These are phyloP conservation scores for Heliothis peltigera DNA, from an alignment of 2,888 invertebrate genomes.

Conservation along the genomic window DNA sequence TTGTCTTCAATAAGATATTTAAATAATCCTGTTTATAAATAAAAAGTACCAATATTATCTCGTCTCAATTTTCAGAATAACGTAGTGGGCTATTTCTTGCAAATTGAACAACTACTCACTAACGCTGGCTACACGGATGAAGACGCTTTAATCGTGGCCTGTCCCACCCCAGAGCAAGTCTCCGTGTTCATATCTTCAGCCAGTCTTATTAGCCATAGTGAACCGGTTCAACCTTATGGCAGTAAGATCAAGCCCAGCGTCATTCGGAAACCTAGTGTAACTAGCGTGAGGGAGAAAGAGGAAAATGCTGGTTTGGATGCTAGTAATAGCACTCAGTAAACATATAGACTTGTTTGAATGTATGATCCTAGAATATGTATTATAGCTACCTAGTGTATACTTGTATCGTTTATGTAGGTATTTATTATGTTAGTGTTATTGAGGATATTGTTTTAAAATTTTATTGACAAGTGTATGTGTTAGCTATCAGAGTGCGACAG, in stretches of 20 bases:
- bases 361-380: too few species aligned
- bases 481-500: neutral
- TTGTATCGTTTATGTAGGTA: neutral
- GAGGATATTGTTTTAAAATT: slow-evolving; percentile 5
- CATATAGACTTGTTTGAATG: slow-evolving; percentile 30
- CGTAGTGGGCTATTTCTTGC: slow-evolving; percentile 96
- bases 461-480: neutral
- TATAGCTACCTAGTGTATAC: neutral
- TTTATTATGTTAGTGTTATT: neutral
- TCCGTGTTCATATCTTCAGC: slow-evolving; percentile 96
- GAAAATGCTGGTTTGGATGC: slow-evolving; percentile 45
- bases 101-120: slow-evolving; percentile 94
- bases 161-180: slow-evolving; percentile 98
- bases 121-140: slow-evolving; percentile 94
- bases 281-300: slow-evolving; percentile 74
- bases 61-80: slow-evolving; percentile 91
- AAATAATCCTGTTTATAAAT: too few species aligned
- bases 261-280: slow-evolving; percentile 78
- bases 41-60: too few species aligned
- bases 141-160: slow-evolving; percentile 95
- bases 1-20: too few species aligned
- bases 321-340: slow-evolving; percentile 24
- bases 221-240: slow-evolving; percentile 85
- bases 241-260: slow-evolving; percentile 78
- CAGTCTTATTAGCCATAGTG: slow-evolving; percentile 90